phyloP scores from a whole-genome alignment of 2,888 invertebrate genomes.

The Xestobium rufovillosum region DNA sequence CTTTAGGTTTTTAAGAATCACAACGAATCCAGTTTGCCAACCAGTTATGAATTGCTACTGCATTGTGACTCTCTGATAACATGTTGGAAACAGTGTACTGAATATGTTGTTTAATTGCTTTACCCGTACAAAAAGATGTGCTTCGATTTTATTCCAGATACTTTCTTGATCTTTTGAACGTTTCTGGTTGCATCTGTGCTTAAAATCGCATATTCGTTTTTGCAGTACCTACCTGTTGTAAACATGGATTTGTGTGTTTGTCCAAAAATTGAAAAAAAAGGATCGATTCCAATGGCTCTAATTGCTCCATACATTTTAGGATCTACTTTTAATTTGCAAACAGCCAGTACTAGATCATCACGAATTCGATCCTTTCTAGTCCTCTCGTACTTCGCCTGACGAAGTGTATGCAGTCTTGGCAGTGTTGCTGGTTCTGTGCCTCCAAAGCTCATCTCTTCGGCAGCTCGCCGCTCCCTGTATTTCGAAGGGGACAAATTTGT shows the following conservation, averaged over 20 bases:
- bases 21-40: slow-evolving; percentile 14
- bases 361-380: neutral
- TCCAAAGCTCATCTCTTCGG: slow-evolving; percentile 2
- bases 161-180: slow-evolving; percentile 14
- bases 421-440: neutral
- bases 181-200: slow-evolving; percentile 18
- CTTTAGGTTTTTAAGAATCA: slow-evolving; percentile 15
- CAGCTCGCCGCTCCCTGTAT: neutral
- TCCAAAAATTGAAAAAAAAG: slow-evolving; percentile 10
- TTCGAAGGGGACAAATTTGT: neutral
- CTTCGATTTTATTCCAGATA: slow-evolving; percentile 13
- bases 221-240: slow-evolving; percentile 11
- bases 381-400: slow-evolving; percentile 3
- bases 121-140: slow-evolving; percentile 19
- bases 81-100: slow-evolving; percentile 20
- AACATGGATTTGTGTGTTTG: slow-evolving; percentile 9
- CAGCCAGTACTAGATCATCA: slow-evolving; percentile 6
- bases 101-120: slow-evolving; percentile 5
- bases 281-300: slow-evolving; percentile 4
- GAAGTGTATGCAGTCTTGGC: neutral
- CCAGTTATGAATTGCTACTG: slow-evolving; percentile 14
- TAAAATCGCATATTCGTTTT: slow-evolving; percentile 10
- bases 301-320: slow-evolving; percentile 4
- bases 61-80: slow-evolving; percentile 17
- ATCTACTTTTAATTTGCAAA: slow-evolving; percentile 4